Evolutionary conservation across 2,797 vertebrate genomes (phyloP), one percentile per base, ranked within the genome.

Genomic region (Manis crassicaudata): DNA sequence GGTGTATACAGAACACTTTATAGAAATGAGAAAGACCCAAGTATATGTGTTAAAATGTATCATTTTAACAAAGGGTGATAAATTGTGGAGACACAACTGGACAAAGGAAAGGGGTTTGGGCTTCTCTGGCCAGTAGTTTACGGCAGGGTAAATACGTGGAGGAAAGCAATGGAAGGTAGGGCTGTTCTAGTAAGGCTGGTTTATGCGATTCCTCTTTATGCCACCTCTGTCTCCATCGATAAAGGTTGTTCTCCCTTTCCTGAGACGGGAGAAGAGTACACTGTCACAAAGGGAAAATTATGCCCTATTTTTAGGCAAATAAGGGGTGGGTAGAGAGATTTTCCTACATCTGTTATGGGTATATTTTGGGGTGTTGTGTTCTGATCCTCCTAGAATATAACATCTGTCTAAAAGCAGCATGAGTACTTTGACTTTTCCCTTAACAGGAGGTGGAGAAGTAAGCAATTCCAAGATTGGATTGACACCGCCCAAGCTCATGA

Each of bases 221-320:
- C 46, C 18, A 16, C 16, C 35, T 58, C 94, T 70, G 37, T 13
- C 54, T 56, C 10, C 20, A 58, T 32, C n/a, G 35, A 50, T 62
- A 54, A 46, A 92, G 5, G 35, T 3, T 27, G 3, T 7, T 43
- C 7, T 82, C 63, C 27, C 68, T 37, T 63, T 76, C 56, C 12
- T 50, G 12, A 16, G 54, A 6, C 0, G 0, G 58, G 1, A 56
- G 6, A 37, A 4, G 35, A 18, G 7, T 32, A 63, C 32, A 17
- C 1, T 52, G 63, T 92, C 32, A 56, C 7, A 54, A 83, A 52
- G 9, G 40, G n/a, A 81, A 60, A 81, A 7, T 14, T 29, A 40
- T 2, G 35, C 23, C 40, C 20, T 10, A 3, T 70, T 68, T 85
- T 52, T 67, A 65, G 54, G 70, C 6, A 73, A 46, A 20, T 6